Evolutionary conservation across 2,797 vertebrate species (phyloP).

Genomic region (Limnodromus scolopaceus): DNA sequence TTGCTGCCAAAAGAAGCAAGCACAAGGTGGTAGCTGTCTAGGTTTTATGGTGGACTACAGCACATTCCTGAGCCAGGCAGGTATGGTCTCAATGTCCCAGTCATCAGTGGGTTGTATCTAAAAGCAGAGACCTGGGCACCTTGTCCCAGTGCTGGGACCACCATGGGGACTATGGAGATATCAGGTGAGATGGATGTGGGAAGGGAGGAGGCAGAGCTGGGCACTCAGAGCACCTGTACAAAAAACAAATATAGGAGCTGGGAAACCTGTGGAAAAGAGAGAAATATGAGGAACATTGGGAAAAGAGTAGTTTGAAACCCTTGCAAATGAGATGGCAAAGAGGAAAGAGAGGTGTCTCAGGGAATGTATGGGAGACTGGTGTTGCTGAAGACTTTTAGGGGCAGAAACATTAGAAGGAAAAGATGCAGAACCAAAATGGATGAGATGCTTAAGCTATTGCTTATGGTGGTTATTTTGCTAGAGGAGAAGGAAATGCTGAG

Average conservation of each 20-base stretch:
- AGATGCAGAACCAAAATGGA: background rate
- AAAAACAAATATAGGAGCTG: background rate
- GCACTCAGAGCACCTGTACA: fast-evolving
- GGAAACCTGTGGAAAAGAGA: background rate
- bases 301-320: background rate
- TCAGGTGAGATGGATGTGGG: background rate
- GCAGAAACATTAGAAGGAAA: background rate
- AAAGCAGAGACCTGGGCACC: background rate
- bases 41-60: background rate
- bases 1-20: background rate
- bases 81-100: background rate
- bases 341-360: background rate
- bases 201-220: background rate
- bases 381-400: background rate
- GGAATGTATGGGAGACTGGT: background rate
- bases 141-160: background rate
- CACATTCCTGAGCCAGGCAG: background rate
- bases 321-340: background rate
- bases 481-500: background rate
- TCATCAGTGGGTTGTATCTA: background rate
- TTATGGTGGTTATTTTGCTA: background rate
- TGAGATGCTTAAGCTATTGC: background rate
- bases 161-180: background rate
- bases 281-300: background rate
- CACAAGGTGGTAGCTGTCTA: background rate